phyloP scores from a whole-genome alignment of 1,140 invertebrate species.

The Drosophila subpulchrella region DNA sequence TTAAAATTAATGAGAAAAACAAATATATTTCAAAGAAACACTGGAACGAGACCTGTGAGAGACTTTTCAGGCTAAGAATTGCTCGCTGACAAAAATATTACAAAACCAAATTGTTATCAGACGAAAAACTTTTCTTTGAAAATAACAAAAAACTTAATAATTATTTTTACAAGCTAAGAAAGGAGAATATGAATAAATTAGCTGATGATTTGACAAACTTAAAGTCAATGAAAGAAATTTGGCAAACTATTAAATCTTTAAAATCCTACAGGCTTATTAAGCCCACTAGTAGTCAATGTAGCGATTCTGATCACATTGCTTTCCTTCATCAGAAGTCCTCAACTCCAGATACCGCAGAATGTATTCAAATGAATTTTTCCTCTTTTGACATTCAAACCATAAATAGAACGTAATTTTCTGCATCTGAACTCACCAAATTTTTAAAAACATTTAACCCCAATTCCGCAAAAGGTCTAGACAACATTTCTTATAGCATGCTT shows the following conservation, averaged over 20 bases:
- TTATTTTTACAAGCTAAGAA: not conserved
- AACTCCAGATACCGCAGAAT: constrained; percentile 1
- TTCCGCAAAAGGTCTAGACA: constrained; percentile 1
- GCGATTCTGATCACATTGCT: constrained; percentile 1
- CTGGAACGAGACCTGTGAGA: not conserved
- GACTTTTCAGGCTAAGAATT: constrained; percentile 8
- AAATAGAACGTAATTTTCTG: not conserved
- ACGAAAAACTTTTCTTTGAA: constrained; percentile 1
- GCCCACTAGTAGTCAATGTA: not conserved
- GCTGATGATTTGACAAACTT: not conserved
- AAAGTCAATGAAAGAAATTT: constrained; percentile 1
- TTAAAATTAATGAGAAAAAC: constrained; percentile 1
- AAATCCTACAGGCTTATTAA: not conserved
- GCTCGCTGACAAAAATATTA: constrained; percentile 9
- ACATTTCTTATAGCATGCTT: constrained; percentile 7
- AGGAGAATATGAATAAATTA: not conserved
- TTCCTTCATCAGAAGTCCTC: not conserved
- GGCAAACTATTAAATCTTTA: constrained; percentile 4
- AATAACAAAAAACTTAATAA: constrained; percentile 1
- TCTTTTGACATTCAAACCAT: constrained; percentile 1
- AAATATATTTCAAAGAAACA: constrained; percentile 3
- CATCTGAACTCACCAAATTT: not conserved
- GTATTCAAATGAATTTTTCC: not conserved
- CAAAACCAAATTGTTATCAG: not conserved
- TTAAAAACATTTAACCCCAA: constrained; percentile 4